Base-by-base conservation (phyloP, 2,888 invertebrate genomes). In the Aphrophora alni region DNA sequence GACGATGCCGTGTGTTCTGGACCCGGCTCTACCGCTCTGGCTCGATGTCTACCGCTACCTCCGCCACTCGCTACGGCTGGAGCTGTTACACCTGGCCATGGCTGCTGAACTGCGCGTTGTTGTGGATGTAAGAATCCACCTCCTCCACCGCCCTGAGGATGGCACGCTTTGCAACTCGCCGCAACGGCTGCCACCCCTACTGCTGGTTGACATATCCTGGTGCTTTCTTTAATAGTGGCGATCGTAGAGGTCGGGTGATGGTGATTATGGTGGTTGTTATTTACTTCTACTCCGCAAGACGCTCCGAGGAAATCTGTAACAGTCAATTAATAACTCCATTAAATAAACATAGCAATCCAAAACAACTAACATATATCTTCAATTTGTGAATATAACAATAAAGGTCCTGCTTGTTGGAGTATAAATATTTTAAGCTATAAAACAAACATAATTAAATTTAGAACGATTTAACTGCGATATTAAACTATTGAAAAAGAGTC, bases 21-120 rank as follows among this genome's bases (percentile, higher is more conserved):
- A 5, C 80, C 80, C 8, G 80, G 80, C 82, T 87, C 85, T 80
- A 87, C 81, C 82, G 85, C 82, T 84, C 85, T n/a, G 88, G 87
- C 70, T 87, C 69, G 82, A 82, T 84, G 80, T 85, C 86, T 80
- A 85, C 85, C 1, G 85, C 84, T 84, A 0, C 85, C 84, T 10
- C 86, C 83, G 38, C 83, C 80, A 28, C 84, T 86, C 21, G 85
- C 84, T 3, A 85, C 86, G 17, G 85, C 86, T 24, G 74, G 83
- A 51, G 85, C 83, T 83, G 83, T 80, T 17, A 80, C 76, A 8
- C 76, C 80, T 12, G 80, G 76, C 80, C 80, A 80, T n/a, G 80
- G 80, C 28, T 80, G 80, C 44, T 79, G 79, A 21, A 38, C 69
- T 51, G 79, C 38, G 7, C 38, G 38, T 38, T 75, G 80, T 44